Evolutionary conservation across 2,113 vertebrate genomes (phyloP).

Genomic region (Actenoides lindsayi): DNA sequence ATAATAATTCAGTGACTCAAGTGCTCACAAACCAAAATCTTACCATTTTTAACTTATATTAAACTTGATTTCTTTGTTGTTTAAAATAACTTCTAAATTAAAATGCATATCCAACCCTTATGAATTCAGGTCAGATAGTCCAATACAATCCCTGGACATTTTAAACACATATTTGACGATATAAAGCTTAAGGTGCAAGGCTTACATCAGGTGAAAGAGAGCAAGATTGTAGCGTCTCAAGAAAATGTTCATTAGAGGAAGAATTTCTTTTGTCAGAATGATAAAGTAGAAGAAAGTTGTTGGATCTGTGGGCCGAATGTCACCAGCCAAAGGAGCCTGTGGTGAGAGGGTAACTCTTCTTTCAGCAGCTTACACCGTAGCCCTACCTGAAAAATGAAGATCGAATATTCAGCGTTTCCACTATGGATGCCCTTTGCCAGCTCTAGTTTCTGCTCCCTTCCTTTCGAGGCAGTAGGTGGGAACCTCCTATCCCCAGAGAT

Average conservation of each 20-base stretch:
- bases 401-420: background rate
- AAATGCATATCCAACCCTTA: background rate
- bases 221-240: background rate
- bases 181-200: background rate
- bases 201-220: background rate
- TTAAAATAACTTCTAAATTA: background rate
- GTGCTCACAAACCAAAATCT: background rate
- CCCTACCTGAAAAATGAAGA: slow-evolving; percentile 35
- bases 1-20: background rate
- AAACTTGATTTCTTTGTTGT: background rate
- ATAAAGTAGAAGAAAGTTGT: background rate
- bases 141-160: background rate
- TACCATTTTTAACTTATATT: background rate
- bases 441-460: background rate
- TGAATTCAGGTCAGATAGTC: background rate
- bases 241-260: fast-evolving
- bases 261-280: background rate
- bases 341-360: background rate
- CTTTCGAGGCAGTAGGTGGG: background rate
- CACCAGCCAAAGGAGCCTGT: background rate
- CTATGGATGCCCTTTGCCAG: background rate
- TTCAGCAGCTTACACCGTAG: slow-evolving; percentile 8
- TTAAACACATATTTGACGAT: background rate
- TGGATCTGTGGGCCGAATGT: background rate
- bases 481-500: background rate